Percentiles rank a stretch among this genome's conserved stretches.
Evolutionary conservation across 2,797 vertebrate genomes (phyloP).

Genomic region (Botia kubotai): DNA sequence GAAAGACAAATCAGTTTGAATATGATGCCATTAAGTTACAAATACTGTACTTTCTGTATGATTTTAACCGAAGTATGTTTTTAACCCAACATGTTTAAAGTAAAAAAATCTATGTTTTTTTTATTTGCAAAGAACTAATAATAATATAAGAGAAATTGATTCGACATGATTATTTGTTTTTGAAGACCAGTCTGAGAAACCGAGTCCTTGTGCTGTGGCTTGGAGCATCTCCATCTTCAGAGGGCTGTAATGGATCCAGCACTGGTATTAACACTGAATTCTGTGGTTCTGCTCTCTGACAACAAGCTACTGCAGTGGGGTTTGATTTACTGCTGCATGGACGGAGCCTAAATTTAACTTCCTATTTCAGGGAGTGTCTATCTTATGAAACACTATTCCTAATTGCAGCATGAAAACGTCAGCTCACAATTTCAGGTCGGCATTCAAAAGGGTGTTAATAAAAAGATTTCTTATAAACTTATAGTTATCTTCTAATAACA

Average conservation of each 20-base stretch:
- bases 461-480: slow-evolving; percentile 23
- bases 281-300: slow-evolving; percentile 37
- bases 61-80: neutral
- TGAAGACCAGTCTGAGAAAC: slow-evolving; percentile 4
- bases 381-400: slow-evolving; percentile 72
- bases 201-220: slow-evolving; percentile 4
- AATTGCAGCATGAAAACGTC: slow-evolving; percentile 73
- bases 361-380: slow-evolving; percentile 69
- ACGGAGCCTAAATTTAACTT: slow-evolving; percentile 72
- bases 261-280: slow-evolving; percentile 43
- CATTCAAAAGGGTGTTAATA: slow-evolving; percentile 47
- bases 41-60: neutral
- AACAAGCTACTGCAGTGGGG: slow-evolving; percentile 53
- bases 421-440: slow-evolving; percentile 68
- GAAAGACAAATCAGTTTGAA: neutral
- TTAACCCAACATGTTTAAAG: neutral
- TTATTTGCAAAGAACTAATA: neutral
- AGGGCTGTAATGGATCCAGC: slow-evolving; percentile 28
- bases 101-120: too few relatives aligned
- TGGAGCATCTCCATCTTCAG: slow-evolving; percentile 34
- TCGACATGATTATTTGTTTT: neutral
- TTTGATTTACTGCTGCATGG: slow-evolving; percentile 71
- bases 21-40: neutral
- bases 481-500: neutral
- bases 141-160: neutral